Percentiles rank a stretch among this genome's conserved stretches.
Conservation (phyloP, 2,888 invertebrate genomes). For the Geotrupes spiniger region DNA sequence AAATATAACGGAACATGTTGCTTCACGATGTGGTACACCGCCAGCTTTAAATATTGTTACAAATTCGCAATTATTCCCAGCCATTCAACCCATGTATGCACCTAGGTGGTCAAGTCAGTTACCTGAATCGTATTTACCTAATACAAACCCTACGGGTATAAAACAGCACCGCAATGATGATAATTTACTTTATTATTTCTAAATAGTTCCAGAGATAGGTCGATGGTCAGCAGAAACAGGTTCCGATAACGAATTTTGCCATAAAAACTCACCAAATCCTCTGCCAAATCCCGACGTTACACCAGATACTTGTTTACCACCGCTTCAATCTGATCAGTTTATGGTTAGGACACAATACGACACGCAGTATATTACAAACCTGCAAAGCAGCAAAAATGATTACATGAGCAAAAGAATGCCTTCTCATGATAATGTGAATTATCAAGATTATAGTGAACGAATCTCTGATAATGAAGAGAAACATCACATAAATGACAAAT, state of each 20-base stretch:
- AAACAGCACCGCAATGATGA: background rate
- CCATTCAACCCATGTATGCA: conserved; percentile 60
- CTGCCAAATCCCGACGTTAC: conserved; percentile 76
- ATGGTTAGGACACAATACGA: conserved; percentile 45
- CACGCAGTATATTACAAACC: conserved; percentile 37
- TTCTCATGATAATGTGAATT: conserved; percentile 46
- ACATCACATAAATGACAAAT: conserved; percentile 72
- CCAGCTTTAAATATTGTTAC: conserved; percentile 62
- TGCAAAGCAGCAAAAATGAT: conserved; percentile 40
- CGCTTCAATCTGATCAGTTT: conserved; percentile 54
- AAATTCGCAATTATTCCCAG: conserved; percentile 67
- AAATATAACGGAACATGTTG: conserved; percentile 57
- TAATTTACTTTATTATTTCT: too few relatives aligned
- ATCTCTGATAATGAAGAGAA: conserved; percentile 71
- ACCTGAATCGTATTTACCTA: conserved; percentile 62
- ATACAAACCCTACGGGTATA: conserved; percentile 47
- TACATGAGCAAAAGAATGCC: conserved; percentile 45
- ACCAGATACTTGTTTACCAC: conserved; percentile 58
- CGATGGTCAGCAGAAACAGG: conserved; percentile 80
- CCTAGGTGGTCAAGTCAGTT: conserved; percentile 68
- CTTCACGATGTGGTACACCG: conserved; percentile 54
- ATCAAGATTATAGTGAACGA: conserved; percentile 61
- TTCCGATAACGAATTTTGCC: conserved; percentile 70
- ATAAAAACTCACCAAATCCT: conserved; percentile 65
- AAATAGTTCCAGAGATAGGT: conserved; percentile 49